Evolutionary conservation across 2,888 invertebrate species (phyloP).

Genomic region (Vanessa cardui): DNA sequence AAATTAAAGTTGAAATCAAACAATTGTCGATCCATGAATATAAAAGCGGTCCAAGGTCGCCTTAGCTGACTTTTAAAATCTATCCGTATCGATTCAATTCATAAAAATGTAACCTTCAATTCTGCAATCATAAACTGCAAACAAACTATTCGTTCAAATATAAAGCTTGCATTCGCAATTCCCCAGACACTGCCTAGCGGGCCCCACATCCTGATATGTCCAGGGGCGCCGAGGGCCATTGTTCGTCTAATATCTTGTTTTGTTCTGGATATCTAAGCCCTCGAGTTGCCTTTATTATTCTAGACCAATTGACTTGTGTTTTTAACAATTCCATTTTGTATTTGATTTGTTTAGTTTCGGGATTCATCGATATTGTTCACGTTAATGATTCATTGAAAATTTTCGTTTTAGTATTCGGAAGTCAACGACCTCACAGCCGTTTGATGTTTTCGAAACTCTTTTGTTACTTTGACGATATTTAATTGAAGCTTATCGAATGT

Average conservation of each 20-base stretch:
- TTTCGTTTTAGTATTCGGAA: slow-evolving; percentile 3
- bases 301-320: slow-evolving; percentile 37
- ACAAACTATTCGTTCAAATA: slow-evolving; percentile 7
- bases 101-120: background rate
- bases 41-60: too few relatives aligned
- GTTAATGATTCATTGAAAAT: too few relatives aligned
- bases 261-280: slow-evolving; percentile 31
- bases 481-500: too few relatives aligned
- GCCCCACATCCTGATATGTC: slow-evolving; percentile 12
- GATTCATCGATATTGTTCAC: slow-evolving; percentile 10
- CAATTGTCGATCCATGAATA: too few relatives aligned
- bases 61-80: background rate
- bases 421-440: too few relatives aligned
- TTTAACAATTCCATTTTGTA: slow-evolving; percentile 23
- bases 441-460: too few relatives aligned
- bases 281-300: slow-evolving; percentile 35
- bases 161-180: background rate
- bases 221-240: slow-evolving; percentile 35
- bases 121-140: background rate
- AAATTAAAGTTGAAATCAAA: too few relatives aligned
- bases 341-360: slow-evolving; percentile 35
- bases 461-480: too few relatives aligned
- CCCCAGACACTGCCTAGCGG: background rate
- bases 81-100: background rate
- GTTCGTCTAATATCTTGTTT: slow-evolving; percentile 41